Base-by-base conservation (phyloP, 1,140 invertebrate species). In the Gonioctena quinquepunctata region DNA sequence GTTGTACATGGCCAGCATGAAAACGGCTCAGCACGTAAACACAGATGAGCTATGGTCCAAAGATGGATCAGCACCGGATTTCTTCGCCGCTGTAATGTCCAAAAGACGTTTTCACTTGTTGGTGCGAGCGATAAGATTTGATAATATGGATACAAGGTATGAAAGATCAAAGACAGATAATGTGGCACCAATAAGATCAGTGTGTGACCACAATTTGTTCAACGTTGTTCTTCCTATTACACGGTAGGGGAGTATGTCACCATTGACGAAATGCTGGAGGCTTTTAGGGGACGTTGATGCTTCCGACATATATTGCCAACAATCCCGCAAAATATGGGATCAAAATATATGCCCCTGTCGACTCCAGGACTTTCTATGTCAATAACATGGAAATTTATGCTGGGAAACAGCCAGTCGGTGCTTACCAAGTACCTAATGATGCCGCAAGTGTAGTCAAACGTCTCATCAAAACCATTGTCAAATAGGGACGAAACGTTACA, bases 1-100 rank as follows among this genome's bases (percentile, higher is more conserved):
- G 66, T 74, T 87, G 54, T 87, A 87, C 75, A 77, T 85, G 33
- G 80, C 82, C 69, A 84, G 86, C 2, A 80, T 85, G 70, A 79
- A 83, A 71, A 82, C 84, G 66, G 77, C 83, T 22, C 56, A 59
- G 13, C 56, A 59, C 80, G 79, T 83, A 61, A 84, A 85, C 74
- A 77, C 80, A 13, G 77, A 76, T 69, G 85, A 87, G 71, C 77
- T 87, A 65, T 59, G 23, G 56, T 3, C 13, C 2, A 23, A n/a
- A 22, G 80, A 83, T 68, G 83, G 85, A 26, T 83, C 73, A 71
- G 85, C 84, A n/a, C 73, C 84, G 52, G 75, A 83, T 54, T 83
- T 83, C 21, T 69, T 69, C 21, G 48, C 19, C 23, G 22, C 49
- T 33, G 49, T 63, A 11, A 69, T 69, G 33, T 69, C 67, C 11